Percentiles rank a stretch among this genome's conserved stretches.
Evolutionary conservation across 2,113 vertebrate species (phyloP).

Genomic region (Okapia johnstoni): DNA sequence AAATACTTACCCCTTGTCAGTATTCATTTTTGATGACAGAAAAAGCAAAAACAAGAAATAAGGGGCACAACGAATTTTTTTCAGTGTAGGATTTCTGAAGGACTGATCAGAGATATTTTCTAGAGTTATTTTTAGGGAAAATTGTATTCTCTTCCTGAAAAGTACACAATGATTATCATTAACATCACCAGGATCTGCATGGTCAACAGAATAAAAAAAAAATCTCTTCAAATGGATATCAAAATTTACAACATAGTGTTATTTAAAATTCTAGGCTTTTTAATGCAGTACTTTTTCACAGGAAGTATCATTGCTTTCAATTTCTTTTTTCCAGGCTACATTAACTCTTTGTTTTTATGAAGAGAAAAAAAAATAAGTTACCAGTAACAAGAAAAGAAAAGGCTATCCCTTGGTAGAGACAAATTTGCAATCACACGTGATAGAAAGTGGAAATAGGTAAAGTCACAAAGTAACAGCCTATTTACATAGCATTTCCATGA

Average conservation of each 20-base stretch:
- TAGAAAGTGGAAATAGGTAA: conserved; percentile 70
- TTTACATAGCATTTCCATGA: conserved; percentile 77
- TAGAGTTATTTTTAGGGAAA: conserved; percentile 45
- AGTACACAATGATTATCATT: conserved; percentile 57
- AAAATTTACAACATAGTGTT: conserved; percentile 44
- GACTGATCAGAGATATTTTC: conserved; percentile 40
- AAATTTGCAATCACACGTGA: conserved; percentile 71
- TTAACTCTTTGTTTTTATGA: conserved; percentile 33
- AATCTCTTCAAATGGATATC: neutral
- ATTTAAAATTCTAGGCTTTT: conserved; percentile 49
- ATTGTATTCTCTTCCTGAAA: conserved; percentile 53
- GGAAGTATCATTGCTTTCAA: conserved; percentile 22
- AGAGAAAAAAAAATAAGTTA: conserved; percentile 13
- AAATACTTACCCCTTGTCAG: neutral
- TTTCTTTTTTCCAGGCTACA: conserved; percentile 28
- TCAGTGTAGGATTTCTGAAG: conserved; percentile 20
- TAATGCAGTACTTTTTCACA: conserved; percentile 49
- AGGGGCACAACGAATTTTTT: conserved; percentile 4
- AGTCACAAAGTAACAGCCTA: conserved; percentile 72
- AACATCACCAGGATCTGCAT: conserved; percentile 48
- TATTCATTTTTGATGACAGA: conserved; percentile 34
- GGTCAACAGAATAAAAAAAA: conserved; percentile 11
- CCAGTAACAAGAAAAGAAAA: conserved; percentile 57
- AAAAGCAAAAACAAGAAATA: conserved; percentile 33
- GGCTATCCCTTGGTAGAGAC: conserved; percentile 69